Base-by-base conservation (phyloP, 1,140 invertebrate species). In the Papilio aristodemus region DNA sequence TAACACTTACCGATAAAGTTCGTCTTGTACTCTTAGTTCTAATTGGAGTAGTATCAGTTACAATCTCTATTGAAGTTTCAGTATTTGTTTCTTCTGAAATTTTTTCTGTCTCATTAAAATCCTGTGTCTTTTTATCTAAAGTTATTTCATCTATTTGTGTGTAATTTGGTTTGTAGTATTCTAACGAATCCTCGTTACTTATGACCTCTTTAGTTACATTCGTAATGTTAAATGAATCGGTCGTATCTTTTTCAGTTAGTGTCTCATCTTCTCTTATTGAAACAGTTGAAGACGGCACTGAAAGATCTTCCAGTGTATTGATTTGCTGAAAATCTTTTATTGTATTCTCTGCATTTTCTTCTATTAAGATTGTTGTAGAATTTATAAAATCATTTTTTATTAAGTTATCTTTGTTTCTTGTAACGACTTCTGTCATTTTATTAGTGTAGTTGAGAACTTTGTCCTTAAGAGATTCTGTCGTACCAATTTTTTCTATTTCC, bases 1-100 rank as follows among this genome's bases (percentile, higher is more conserved):
- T n/a, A n/a, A n/a, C 9, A 72, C 76, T 79, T 75, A 83, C 80
- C 37, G 63, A 71, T 62, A 83, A 76, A 54, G 78, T 83, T 54
- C 69, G 75, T 25, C 73, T 76, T 57, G 63, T 78, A 67, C 11
- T 68, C 22, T 32, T 71, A 60, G 64, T 63, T 68, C 66, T 43
- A 62, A 38, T 27, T 50, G 58, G 14, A 41, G 37, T 50, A 46
- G 25, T 14, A 59, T 5, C 11, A 25, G 36, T 67, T 38, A 46
- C 0, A 0, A 50, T 27, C 25, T 25, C 25, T 1, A 22, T 64
- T 8, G 39, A 43, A 43, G 10, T 43, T 43, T 64, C 62, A 8
- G 10, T 27, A 43, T n/a, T 8, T 9, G 41, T 22, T 43, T 39
- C 37, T 22, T 41, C 37, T 32, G 7, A 37, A n/a, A 8, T 17